Conservation (phyloP, 2,797 vertebrate genomes). For the Alfaro cultratus region DNA sequence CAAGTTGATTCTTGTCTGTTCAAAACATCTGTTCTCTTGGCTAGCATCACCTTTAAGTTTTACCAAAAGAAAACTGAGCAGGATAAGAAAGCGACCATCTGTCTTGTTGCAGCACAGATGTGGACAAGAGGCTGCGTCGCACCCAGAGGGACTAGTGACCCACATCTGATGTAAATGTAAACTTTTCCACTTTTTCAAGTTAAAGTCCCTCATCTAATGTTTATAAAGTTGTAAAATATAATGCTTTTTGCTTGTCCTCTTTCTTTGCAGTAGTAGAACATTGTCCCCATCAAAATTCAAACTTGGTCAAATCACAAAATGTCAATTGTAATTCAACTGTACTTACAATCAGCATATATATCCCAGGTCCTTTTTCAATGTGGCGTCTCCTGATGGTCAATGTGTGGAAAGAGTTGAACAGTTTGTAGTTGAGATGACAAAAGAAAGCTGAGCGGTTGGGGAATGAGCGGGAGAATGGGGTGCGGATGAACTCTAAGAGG, state of each 20-base stretch:
- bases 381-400: constrained; percentile 15
- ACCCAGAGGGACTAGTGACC: constrained; percentile 26
- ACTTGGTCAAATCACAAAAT: not conserved
- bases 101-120: constrained; percentile 48
- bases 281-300: not conserved
- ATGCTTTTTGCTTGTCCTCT: not conserved
- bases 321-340: not conserved
- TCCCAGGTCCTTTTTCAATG: constrained; percentile 5
- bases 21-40: not conserved
- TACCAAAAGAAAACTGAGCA: constrained; percentile 21
- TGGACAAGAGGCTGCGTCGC: constrained; percentile 54
- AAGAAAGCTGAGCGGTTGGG: constrained; percentile 29
- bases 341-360: constrained; percentile 41
- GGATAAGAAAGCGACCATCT: constrained; percentile 63
- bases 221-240: not conserved
- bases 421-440: constrained; percentile 21
- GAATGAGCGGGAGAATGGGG: constrained; percentile 53
- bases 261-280: not conserved
- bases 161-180: constrained; percentile 15
- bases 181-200: not conserved
- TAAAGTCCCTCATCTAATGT: not conserved
- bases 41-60: not conserved
- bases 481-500: constrained; percentile 33
- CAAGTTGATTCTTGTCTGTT: not conserved
- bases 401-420: not conserved